Percentiles rank a stretch among this genome's conserved stretches.
These are phyloP conservation scores for Takifugu bimaculatus DNA, from an alignment of 2,113 vertebrate genomes.

Conservation along the genomic window DNA sequence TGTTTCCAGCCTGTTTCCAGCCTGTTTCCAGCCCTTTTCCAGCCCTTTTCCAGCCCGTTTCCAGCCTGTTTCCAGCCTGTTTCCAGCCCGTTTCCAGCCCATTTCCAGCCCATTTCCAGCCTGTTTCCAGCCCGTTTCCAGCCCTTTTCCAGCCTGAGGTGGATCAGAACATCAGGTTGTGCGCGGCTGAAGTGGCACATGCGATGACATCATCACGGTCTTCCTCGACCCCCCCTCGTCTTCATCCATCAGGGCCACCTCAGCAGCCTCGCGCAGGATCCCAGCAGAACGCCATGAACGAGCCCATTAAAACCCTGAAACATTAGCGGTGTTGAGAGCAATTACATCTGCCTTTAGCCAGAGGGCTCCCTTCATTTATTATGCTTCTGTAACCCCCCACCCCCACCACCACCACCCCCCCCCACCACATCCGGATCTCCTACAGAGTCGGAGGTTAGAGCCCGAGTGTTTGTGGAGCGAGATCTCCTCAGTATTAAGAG, in stretches of 20 bases:
- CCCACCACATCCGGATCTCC: constrained; percentile 34
- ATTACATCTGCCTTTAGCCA: constrained; percentile 51
- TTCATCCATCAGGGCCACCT: constrained; percentile 31
- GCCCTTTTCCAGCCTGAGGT: no score
- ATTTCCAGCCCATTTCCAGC: no score
- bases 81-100: no score
- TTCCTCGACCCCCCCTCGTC: constrained; percentile 1
- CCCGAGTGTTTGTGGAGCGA: constrained; percentile 46
- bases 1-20: no score
- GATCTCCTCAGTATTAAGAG: constrained; percentile 61
- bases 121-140: no score
- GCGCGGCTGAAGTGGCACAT: no score
- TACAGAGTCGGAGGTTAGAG: constrained; percentile 51
- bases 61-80: no score
- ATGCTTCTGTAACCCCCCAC: constrained; percentile 52
- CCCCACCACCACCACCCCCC: background rate
- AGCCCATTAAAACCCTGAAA: constrained; percentile 68
- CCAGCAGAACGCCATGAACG: constrained; percentile 37
- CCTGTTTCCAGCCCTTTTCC: no score
- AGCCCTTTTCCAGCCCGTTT: no score
- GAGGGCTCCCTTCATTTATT: constrained; percentile 62
- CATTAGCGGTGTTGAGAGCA: constrained; percentile 65
- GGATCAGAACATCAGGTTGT: no score
- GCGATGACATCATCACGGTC: background rate
- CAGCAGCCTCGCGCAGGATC: constrained; percentile 18